These are phyloP conservation scores for Cryptomyrus ogoouensis DNA, from an alignment of 2,113 vertebrate genomes.

Conservation along the genomic window DNA sequence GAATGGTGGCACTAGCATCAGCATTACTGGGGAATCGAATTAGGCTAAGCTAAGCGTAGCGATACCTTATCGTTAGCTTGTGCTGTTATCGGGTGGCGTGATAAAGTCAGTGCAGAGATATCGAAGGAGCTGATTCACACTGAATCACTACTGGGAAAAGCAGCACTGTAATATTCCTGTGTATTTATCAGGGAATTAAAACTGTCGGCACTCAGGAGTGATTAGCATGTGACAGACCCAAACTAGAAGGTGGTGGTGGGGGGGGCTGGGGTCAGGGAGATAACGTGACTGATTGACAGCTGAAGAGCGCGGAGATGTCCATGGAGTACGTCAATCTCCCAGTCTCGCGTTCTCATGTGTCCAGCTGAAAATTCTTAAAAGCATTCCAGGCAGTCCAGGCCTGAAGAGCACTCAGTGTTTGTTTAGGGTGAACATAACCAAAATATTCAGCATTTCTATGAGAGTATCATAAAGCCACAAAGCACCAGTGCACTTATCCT, in stretches of 20 bases:
- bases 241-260: constrained; percentile 6
- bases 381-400: constrained; percentile 12
- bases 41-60: neutral
- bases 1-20: neutral
- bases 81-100: neutral
- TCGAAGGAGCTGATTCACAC: neutral
- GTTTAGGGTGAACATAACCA: constrained; percentile 7
- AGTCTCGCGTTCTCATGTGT: constrained; percentile 10
- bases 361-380: constrained; percentile 20
- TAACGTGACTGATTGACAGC: constrained; percentile 12
- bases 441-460: neutral
- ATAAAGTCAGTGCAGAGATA: neutral
- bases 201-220: constrained; percentile 29
- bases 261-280: neutral
- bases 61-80: neutral
- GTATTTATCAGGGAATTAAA: constrained; percentile 30
- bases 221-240: constrained; percentile 51
- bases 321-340: constrained; percentile 10
- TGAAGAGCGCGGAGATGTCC: neutral
- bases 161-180: neutral
- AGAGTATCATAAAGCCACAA: neutral
- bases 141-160: neutral
- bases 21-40: neutral
- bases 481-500: neutral
- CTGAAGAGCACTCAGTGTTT: neutral